A percentile compares a stretch with the other conserved stretches of the same genome.
Conservation (phyloP, 2,888 invertebrate species). For the Sepioteuthis lessoniana region DNA sequence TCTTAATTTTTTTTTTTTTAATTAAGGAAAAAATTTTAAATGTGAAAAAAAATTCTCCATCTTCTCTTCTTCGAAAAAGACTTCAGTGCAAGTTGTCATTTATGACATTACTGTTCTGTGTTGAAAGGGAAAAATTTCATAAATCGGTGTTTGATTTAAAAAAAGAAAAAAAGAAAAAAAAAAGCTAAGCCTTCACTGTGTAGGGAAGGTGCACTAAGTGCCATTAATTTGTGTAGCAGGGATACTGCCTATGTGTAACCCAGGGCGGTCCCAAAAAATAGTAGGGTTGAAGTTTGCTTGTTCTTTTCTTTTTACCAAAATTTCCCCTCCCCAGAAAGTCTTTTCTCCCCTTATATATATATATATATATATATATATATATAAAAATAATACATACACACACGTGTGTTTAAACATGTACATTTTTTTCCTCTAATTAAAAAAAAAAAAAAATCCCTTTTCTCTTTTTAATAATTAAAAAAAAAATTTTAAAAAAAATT, state of each 20-base stretch:
- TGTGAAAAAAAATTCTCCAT: conserved; percentile 18
- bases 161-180: conserved; percentile 4
- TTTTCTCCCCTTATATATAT: neutral
- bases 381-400: neutral
- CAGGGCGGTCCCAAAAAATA: conserved; percentile 42
- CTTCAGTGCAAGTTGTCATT: conserved; percentile 47
- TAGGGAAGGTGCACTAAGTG: conserved; percentile 49
- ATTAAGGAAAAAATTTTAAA: neutral
- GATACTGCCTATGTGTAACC: conserved; percentile 40
- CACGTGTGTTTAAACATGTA: neutral
- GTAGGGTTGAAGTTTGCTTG: conserved; percentile 45
- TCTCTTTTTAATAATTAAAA: neutral
- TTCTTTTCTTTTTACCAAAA: neutral
- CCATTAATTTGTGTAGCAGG: conserved; percentile 47
- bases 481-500: neutral
- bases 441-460: neutral
- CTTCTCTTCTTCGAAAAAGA: conserved; percentile 38
- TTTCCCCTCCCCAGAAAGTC: neutral
- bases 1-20: neutral
- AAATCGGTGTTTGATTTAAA: conserved; percentile 14
- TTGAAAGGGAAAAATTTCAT: conserved; percentile 48
- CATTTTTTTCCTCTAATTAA: conserved; percentile 34
- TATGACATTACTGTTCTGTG: conserved; percentile 47
- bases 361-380: neutral
- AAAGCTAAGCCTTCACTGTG: conserved; percentile 48